A percentile compares a stretch with the other conserved stretches of the same genome.
Evolutionary conservation across 2,797 vertebrate genomes (phyloP).

Genomic region (Hozukius guyotensis): DNA sequence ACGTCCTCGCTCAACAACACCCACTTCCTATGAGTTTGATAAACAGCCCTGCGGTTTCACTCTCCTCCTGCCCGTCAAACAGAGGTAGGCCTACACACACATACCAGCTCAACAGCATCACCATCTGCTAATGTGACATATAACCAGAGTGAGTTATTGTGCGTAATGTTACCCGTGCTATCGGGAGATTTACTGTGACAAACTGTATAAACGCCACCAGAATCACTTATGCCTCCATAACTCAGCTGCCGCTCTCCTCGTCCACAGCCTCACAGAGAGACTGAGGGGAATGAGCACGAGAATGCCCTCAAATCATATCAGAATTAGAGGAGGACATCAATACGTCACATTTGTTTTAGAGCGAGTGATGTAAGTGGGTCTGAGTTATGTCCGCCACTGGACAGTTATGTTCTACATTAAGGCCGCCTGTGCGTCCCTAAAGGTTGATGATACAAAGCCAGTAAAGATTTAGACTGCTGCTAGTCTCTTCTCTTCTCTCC

Average conservation of each 20-base stretch:
- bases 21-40: constrained; percentile 88
- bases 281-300: constrained; percentile 37
- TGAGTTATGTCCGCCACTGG: constrained; percentile 51
- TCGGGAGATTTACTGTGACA: constrained; percentile 64
- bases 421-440: not conserved
- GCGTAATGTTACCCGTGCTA: constrained; percentile 42
- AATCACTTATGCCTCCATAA: constrained; percentile 60
- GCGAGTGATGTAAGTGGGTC: constrained; percentile 45
- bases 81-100: constrained; percentile 32
- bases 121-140: constrained; percentile 74
- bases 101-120: constrained; percentile 56
- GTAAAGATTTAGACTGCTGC: constrained; percentile 13
- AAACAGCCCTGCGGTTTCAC: constrained; percentile 85
- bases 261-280: constrained; percentile 7
- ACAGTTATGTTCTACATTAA: constrained; percentile 48
- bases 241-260: constrained; percentile 28
- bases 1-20: constrained; percentile 82
- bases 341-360: constrained; percentile 63
- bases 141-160: constrained; percentile 60
- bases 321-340: constrained; percentile 62
- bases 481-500: not conserved
- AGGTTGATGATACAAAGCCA: constrained; percentile 39
- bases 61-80: constrained; percentile 69
- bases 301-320: constrained; percentile 55
- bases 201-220: constrained; percentile 57